Conservation (phyloP, 2,888 invertebrate species). For the Azorinus chamasolen region DNA sequence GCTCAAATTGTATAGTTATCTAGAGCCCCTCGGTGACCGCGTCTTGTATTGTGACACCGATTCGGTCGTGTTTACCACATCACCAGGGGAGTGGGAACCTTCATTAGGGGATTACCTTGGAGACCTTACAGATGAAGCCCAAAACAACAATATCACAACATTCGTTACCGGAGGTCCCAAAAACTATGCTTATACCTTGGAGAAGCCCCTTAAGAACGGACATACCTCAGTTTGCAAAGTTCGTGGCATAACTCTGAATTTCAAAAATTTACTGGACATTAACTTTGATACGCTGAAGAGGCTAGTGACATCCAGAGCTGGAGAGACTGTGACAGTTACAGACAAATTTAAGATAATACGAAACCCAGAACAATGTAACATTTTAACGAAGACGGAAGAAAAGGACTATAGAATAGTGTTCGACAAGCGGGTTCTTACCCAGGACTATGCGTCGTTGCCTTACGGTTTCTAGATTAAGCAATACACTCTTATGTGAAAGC, state of each 20-base stretch:
- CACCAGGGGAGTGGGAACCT: conserved; percentile 40
- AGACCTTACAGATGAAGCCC: conserved; percentile 83
- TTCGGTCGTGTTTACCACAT: conserved; percentile 26
- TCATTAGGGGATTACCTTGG: conserved; percentile 78
- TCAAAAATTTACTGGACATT: conserved; percentile 31
- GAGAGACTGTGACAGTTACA: conserved; percentile 6
- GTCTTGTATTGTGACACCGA: conserved; percentile 35
- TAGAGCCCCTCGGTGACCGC: conserved; percentile 23
- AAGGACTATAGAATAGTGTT: conserved; percentile 23
- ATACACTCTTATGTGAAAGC: too few species aligned
- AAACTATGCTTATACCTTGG: conserved; percentile 78
- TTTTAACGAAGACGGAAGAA: conserved; percentile 17
- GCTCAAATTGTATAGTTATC: conserved; percentile 26
- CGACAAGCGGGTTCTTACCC: conserved; percentile 12
- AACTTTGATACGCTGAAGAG: conserved; percentile 47
- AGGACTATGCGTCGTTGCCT: background rate
- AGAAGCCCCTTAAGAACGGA: conserved; percentile 28
- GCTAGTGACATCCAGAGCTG: background rate
- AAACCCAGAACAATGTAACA: conserved; percentile 11
- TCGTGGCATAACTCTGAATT: conserved; percentile 68
- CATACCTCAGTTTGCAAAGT: conserved; percentile 66
- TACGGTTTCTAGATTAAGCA: conserved; percentile 21
- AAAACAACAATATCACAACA: conserved; percentile 26
- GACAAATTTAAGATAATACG: conserved; percentile 13
- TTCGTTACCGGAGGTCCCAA: conserved; percentile 84